phyloP scores from a whole-genome alignment of 2,888 invertebrate genomes.

The Aplocera efformata region DNA sequence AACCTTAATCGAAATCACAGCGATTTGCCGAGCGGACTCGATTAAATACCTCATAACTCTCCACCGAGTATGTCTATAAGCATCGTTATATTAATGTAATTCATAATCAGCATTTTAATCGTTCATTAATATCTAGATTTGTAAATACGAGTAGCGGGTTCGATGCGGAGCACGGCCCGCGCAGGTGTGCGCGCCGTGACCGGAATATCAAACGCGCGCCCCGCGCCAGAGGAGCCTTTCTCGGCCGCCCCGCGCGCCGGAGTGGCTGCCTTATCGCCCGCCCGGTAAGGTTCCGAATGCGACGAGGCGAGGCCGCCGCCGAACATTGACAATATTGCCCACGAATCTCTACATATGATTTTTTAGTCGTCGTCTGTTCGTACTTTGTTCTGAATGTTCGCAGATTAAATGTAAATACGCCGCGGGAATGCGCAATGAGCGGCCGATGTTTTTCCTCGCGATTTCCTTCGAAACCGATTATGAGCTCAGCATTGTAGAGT shows the following conservation, averaged over 20 bases:
- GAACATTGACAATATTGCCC: slow-evolving; percentile 41
- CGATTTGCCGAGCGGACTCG: slow-evolving; percentile 5
- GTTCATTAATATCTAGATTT: slow-evolving; percentile 26
- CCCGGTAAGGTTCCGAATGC: background rate
- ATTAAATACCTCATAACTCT: slow-evolving; percentile 27
- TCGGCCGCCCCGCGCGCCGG: background rate
- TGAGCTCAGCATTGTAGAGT: slow-evolving; percentile 33
- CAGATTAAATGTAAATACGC: slow-evolving; percentile 51
- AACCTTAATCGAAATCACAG: slow-evolving; percentile 5
- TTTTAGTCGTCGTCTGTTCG: slow-evolving; percentile 41
- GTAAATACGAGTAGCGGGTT: slow-evolving; percentile 15
- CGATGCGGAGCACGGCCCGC: slow-evolving; percentile 47
- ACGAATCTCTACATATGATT: slow-evolving; percentile 40
- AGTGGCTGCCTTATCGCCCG: slow-evolving; percentile 14
- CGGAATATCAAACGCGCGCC: slow-evolving; percentile 43
- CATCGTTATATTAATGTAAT: slow-evolving; percentile 26
- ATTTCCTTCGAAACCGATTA: slow-evolving; percentile 42
- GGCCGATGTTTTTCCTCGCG: slow-evolving; percentile 38
- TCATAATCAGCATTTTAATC: slow-evolving; percentile 42
- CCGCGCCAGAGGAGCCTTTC: slow-evolving; percentile 6
- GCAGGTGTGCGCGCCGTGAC: slow-evolving; percentile 66
- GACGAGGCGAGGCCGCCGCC: slow-evolving; percentile 1
- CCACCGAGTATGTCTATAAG: slow-evolving; percentile 20
- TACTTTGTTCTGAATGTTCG: slow-evolving; percentile 41
- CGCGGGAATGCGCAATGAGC: slow-evolving; percentile 47